Evolutionary conservation across 2,888 invertebrate species (phyloP).

Genomic region (Sericinus montela): DNA sequence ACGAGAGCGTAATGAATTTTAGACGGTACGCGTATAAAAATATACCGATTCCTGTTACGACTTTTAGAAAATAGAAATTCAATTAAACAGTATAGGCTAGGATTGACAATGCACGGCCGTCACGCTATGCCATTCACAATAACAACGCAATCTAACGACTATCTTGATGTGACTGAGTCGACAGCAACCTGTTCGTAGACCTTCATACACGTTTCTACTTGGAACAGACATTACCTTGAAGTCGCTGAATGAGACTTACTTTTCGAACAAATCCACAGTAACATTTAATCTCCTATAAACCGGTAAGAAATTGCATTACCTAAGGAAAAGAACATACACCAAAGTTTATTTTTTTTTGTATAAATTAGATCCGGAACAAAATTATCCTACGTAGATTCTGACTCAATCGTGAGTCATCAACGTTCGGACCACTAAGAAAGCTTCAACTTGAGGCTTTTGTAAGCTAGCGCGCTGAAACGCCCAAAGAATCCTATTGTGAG

Average conservation of each 20-base stretch:
- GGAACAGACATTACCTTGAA: slow-evolving; percentile 30
- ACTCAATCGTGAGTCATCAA: slow-evolving; percentile 65
- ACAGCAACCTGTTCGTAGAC: slow-evolving; percentile 47
- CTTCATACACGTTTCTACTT: slow-evolving; percentile 39
- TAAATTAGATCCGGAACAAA: slow-evolving; percentile 15
- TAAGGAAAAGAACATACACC: background rate
- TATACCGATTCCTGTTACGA: background rate
- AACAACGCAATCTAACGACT: slow-evolving; percentile 37
- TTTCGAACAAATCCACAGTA: background rate
- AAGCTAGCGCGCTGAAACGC: slow-evolving; percentile 45
- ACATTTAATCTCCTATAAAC: background rate
- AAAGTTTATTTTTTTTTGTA: slow-evolving; percentile 2
- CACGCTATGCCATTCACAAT: slow-evolving; percentile 23
- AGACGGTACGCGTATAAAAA: background rate
- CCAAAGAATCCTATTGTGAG: slow-evolving; percentile 67
- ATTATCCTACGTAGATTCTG: slow-evolving; percentile 28
- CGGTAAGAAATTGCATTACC: background rate
- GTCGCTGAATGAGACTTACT: background rate
- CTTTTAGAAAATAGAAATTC: background rate
- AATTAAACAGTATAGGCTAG: slow-evolving; percentile 12
- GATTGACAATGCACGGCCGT: slow-evolving; percentile 25
- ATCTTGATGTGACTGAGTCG: slow-evolving; percentile 41
- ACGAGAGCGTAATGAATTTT: slow-evolving; percentile 1
- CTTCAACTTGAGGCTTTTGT: slow-evolving; percentile 34
- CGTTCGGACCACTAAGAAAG: slow-evolving; percentile 50